phyloP scores from a whole-genome alignment of 2,113 vertebrate species.

The Nibea albiflora region DNA sequence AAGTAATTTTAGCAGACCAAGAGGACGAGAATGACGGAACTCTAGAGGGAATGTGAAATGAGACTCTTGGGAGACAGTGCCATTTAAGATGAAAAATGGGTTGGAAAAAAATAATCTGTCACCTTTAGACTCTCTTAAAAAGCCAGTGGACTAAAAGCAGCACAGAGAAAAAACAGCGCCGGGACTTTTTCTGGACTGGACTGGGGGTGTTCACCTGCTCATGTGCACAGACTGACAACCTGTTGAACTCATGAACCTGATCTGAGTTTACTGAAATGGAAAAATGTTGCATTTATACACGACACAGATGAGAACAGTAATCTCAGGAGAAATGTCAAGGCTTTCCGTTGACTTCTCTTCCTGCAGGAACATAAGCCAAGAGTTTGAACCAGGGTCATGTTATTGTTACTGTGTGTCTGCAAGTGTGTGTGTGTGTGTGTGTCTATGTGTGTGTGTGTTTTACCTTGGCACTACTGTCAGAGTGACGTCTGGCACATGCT shows the following conservation, averaged over 20 bases:
- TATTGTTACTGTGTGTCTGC: constrained; percentile 17
- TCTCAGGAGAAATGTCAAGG: constrained; percentile 31
- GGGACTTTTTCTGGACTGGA: neutral
- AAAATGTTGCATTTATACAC: constrained; percentile 27
- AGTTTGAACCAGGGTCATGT: constrained; percentile 28
- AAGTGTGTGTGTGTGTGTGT: constrained; percentile 21
- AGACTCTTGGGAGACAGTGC: neutral
- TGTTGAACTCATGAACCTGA: constrained; percentile 27
- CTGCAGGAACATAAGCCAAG: constrained; percentile 14
- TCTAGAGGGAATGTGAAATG: constrained; percentile 5
- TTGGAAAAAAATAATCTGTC: neutral
- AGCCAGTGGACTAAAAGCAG: neutral
- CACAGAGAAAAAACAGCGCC: neutral
- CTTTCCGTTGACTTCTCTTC: constrained; percentile 21
- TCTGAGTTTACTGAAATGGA: constrained; percentile 4
- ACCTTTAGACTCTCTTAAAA: constrained; percentile 9
- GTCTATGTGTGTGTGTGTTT: constrained; percentile 27
- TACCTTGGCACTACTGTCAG: constrained; percentile 93
- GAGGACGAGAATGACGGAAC: neutral
- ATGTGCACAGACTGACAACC: neutral
- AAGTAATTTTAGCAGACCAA: neutral
- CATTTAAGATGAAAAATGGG: constrained; percentile 24
- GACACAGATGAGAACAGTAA: neutral
- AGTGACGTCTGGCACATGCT: constrained; percentile 93
- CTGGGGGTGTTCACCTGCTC: constrained; percentile 4